A percentile compares a stretch with the other conserved stretches of the same genome.
Conservation (phyloP, 2,113 vertebrate genomes). For the Atractosteus spatula region DNA sequence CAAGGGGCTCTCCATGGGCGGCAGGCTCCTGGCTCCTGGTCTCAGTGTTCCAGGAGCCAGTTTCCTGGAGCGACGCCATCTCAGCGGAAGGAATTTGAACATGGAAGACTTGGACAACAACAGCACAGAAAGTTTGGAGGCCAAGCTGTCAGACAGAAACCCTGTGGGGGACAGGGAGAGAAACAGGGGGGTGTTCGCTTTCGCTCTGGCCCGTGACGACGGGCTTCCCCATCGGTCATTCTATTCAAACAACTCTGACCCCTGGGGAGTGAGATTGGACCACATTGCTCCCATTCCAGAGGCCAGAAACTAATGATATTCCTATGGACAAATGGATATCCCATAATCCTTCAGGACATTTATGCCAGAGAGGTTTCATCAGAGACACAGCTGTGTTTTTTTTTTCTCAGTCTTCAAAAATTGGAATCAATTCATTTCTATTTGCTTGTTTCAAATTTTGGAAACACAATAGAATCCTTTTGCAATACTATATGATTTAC, state of each 20-base stretch:
- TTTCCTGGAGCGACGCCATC: constrained; percentile 68
- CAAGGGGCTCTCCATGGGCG: constrained; percentile 61
- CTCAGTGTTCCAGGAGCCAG: constrained; percentile 72
- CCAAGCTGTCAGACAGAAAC: constrained; percentile 73
- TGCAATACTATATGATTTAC: background rate
- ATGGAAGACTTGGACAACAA: constrained; percentile 72
- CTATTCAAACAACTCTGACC: constrained; percentile 76
- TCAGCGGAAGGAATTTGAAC: constrained; percentile 52
- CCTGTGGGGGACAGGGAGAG: constrained; percentile 74
- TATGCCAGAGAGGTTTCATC: background rate
- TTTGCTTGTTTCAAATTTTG: constrained; percentile 4
- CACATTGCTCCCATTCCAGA: constrained; percentile 80
- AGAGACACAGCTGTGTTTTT: background rate
- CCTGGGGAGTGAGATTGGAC: constrained; percentile 83
- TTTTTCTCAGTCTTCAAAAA: background rate
- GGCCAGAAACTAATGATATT: constrained; percentile 69
- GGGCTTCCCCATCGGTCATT: constrained; percentile 78
- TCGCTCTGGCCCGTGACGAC: constrained; percentile 81
- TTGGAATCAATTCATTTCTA: background rate
- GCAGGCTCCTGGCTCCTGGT: constrained; percentile 59
- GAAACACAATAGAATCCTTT: background rate
- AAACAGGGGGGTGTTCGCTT: constrained; percentile 83
- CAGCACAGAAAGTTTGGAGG: constrained; percentile 73
- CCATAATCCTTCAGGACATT: background rate
- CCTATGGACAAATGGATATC: background rate